Base-by-base conservation (phyloP, 2,888 invertebrate species). In the Myopa tessellatipennis region DNA sequence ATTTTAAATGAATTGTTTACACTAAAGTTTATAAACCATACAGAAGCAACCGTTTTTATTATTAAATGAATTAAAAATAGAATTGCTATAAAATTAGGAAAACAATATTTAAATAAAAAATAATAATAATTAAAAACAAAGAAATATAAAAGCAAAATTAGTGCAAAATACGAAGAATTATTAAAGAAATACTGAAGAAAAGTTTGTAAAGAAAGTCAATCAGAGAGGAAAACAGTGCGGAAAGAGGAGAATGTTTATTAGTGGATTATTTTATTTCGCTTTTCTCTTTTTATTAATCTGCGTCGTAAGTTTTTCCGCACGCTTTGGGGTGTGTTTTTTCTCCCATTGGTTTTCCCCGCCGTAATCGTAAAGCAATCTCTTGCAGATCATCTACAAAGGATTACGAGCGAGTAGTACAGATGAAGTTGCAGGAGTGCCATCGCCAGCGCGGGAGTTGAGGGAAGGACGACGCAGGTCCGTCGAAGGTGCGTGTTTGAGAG, bases 261-360 rank as follows among this genome's bases (percentile, higher is more conserved):
- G 70, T 36, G 85, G 85, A 74, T 71, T 86, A 4, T 81, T 84
- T 61, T 86, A 85, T 78, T 78, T 85, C 61, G 60, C 79, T 5
- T 45, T 85, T 8, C 52, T 86, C 65, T 65, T 84, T 69, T 26
- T 86, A 4, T 72, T 86, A 6, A 10, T 86, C 40, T 72, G 82
- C 38, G 50, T 83, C 65, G 86, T 86, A 83, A 86, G 87, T 86
- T 10, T 55, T 3, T 14, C 10, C 16, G 14, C 55, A 55, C 10
- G 6, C 10, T 45, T 45, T 10, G 7, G 7, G 7, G 6, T 10
- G 6, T 45, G 6, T 45, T 45, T 4, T 40, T 45, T 45, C 45
- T 10, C 45, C 45, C 26, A 26, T 26, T n/a, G n/a, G n/a, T n/a
- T 45, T 10, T 45, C 45, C 45, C 3, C 45, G 45, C 6, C 45